Percentiles rank a stretch among this genome's conserved stretches.
phyloP scores from a whole-genome alignment of 2,888 invertebrate genomes.

The Chymomyza fuscimana region DNA sequence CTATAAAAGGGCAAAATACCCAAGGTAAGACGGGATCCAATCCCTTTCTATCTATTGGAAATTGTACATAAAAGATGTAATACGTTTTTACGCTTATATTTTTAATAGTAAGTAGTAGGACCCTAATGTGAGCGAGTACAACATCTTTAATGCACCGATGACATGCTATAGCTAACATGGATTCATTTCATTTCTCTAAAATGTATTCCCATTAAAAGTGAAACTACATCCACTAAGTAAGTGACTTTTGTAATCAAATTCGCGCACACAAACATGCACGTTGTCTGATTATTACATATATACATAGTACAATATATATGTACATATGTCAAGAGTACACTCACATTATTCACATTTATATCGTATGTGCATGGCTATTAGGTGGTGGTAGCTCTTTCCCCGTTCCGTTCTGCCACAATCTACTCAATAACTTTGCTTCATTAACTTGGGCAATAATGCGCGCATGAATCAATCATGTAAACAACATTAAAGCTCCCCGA shows the following conservation, averaged over 20 bases:
- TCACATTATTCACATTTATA: background rate
- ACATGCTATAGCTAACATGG: background rate
- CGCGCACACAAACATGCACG: background rate
- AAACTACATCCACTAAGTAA: conserved; percentile 14
- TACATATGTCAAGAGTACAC: background rate
- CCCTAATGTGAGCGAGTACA: background rate
- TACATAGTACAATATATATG: background rate
- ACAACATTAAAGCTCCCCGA: conserved; percentile 41
- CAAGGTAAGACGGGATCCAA: no score
- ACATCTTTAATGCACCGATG: background rate
- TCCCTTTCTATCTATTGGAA: no score
- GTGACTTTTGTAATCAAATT: conserved; percentile 48
- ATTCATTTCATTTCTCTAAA: background rate
- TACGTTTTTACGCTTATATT: no score
- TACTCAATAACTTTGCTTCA: conserved; percentile 30
- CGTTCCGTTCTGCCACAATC: background rate
- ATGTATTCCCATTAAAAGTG: conserved; percentile 1
- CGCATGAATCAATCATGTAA: conserved; percentile 65
- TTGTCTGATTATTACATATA: background rate
- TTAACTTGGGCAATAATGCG: conserved; percentile 48
- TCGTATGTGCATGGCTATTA: background rate
- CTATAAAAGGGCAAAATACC: no score
- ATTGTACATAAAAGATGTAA: no score
- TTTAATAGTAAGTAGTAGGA: no score
- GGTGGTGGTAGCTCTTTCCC: background rate